A percentile compares a stretch with the other conserved stretches of the same genome.
phyloP scores from a whole-genome alignment of 2,888 invertebrate genomes.

The Coelopa pilipes region DNA sequence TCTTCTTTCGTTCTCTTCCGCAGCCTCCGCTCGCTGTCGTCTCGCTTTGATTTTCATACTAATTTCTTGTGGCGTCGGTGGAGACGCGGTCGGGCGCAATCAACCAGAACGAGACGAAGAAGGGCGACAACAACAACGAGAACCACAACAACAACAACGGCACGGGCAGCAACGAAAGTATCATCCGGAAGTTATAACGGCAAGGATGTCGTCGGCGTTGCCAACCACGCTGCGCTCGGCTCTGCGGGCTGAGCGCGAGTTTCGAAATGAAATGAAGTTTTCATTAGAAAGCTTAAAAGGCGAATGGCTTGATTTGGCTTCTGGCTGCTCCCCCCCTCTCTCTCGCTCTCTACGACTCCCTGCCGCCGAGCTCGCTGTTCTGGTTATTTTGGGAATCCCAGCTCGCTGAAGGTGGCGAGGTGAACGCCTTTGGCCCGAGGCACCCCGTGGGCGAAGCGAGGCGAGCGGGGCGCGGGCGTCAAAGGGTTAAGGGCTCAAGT shows the following conservation, averaged over 20 bases:
- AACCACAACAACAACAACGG: background rate
- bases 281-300: constrained; percentile 33
- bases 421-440: constrained; percentile 1
- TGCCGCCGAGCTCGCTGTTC: too few relatives aligned
- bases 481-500: constrained; percentile 12
- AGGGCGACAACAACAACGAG: background rate
- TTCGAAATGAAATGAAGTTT: constrained; percentile 23
- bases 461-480: background rate
- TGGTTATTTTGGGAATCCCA: too few relatives aligned
- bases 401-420: constrained; percentile 22
- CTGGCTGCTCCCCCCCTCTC: constrained; percentile 32
- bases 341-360: background rate
- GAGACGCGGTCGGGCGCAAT: background rate
- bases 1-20: too few relatives aligned
- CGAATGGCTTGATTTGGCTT: constrained; percentile 55
- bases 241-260: constrained; percentile 4
- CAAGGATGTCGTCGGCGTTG: constrained; percentile 6
- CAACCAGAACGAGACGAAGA: background rate
- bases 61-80: background rate
- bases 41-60: constrained; percentile 13
- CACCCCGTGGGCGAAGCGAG: background rate
- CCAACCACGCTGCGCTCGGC: background rate
- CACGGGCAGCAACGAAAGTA: background rate
- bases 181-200: too few relatives aligned
- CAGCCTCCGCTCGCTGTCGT: background rate